Evolutionary conservation across 2,113 vertebrate species (phyloP).

Genomic region (Lynx canadensis): DNA sequence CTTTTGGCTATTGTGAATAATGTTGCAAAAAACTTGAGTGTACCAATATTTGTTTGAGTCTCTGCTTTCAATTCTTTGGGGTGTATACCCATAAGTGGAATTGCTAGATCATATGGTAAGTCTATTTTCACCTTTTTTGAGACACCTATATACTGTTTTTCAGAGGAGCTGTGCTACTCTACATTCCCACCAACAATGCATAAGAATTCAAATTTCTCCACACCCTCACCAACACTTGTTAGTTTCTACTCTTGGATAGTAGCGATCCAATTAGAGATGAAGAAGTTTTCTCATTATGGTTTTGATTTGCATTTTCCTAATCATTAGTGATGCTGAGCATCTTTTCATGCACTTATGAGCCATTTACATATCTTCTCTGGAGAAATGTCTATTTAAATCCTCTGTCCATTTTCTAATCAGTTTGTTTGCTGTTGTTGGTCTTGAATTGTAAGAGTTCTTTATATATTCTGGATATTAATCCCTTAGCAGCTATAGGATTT

Average conservation of each 20-base stretch:
- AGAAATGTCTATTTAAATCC: not conserved
- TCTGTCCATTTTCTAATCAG: not conserved
- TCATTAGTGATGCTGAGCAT: not conserved
- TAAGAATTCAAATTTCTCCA: not conserved
- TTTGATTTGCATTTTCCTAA: not conserved
- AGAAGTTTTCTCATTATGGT: not conserved
- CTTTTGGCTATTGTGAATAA: not conserved
- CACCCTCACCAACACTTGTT: not conserved
- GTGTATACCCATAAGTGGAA: not conserved
- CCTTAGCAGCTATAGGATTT: not conserved
- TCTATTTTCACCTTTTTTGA: not conserved
- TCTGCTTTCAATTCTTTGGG: not conserved
- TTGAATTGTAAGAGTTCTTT: not conserved
- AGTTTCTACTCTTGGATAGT: not conserved
- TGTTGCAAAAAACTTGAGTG: not conserved
- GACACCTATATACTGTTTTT: not conserved
- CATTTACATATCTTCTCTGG: not conserved
- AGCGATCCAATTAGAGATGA: not conserved
- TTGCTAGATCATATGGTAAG: not conserved
- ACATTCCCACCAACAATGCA: not conserved
- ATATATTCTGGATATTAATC: not conserved
- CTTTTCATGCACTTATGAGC: not conserved
- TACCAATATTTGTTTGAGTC: not conserved
- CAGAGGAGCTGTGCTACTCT: not conserved
- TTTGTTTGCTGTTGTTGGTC: not conserved